Conservation (phyloP, 1,140 invertebrate species). For the Lethocerus indicus region DNA sequence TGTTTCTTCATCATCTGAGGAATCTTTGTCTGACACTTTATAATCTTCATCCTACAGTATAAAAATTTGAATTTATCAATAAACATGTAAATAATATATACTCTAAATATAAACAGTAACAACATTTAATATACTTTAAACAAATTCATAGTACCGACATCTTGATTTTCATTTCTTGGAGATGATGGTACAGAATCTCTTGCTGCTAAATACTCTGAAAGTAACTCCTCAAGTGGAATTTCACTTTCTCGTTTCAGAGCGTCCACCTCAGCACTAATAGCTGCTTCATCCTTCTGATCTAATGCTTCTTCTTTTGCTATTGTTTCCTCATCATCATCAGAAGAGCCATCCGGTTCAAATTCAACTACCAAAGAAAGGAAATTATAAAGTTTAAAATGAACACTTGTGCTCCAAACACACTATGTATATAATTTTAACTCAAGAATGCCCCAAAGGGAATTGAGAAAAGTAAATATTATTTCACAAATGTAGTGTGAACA, state of each 20-base stretch:
- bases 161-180: neutral
- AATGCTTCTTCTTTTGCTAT: constrained; percentile 80
- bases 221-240: constrained; percentile 76
- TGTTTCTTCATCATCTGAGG: constrained; percentile 77
- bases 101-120: neutral
- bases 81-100: neutral
- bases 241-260: constrained; percentile 77
- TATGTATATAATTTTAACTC: too few species aligned
- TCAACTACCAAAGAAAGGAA: constrained; percentile 50
- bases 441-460: too few species aligned
- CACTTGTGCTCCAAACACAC: too few species aligned
- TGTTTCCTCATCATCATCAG: constrained; percentile 87
- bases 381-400: too few species aligned
- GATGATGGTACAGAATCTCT: constrained; percentile 24
- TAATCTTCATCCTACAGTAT: constrained; percentile 23
- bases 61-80: neutral
- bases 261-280: constrained; percentile 46
- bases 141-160: too few species aligned
- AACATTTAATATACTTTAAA: too few species aligned
- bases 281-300: constrained; percentile 1
- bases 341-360: constrained; percentile 59
- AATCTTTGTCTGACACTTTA: constrained; percentile 39
- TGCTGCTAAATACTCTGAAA: constrained; percentile 59
- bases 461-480: too few species aligned
- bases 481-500: too few species aligned